These are phyloP conservation scores for Leptopilina syphax DNA, from an alignment of 2,888 invertebrate genomes.

Conservation along the genomic window DNA sequence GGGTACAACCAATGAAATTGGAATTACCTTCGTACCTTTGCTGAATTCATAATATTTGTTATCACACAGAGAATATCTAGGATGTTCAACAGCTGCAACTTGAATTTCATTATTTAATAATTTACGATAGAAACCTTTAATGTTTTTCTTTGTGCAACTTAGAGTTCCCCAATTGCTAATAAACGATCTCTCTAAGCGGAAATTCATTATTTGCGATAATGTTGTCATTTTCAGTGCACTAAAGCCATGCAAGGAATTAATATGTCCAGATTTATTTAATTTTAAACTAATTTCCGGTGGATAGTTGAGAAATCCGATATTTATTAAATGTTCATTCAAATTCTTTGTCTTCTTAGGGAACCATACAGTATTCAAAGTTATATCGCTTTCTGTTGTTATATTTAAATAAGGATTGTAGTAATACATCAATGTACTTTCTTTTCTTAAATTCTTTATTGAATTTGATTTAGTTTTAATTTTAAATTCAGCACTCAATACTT, in stretches of 20 bases:
- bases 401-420: not conserved
- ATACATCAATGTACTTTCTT: not conserved
- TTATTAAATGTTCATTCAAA: not conserved
- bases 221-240: not conserved
- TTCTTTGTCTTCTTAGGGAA: not conserved
- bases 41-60: not conserved
- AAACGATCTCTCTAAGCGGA: not conserved
- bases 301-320: not conserved
- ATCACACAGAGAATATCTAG: slow-evolving; percentile 7
- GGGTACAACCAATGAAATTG: not conserved
- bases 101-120: not conserved
- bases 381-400: not conserved
- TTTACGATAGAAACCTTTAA: not conserved
- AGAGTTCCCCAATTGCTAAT: not conserved
- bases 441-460: not conserved
- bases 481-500: not conserved
- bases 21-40: not conserved
- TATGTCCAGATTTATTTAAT: not conserved
- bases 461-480: not conserved
- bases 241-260: not conserved
- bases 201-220: not conserved
- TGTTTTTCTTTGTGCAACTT: not conserved
- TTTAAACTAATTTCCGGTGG: not conserved
- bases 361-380: not conserved
- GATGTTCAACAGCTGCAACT: not conserved